Evolutionary conservation across 2,113 vertebrate genomes (phyloP).

Genomic region (Jaculus jaculus): DNA sequence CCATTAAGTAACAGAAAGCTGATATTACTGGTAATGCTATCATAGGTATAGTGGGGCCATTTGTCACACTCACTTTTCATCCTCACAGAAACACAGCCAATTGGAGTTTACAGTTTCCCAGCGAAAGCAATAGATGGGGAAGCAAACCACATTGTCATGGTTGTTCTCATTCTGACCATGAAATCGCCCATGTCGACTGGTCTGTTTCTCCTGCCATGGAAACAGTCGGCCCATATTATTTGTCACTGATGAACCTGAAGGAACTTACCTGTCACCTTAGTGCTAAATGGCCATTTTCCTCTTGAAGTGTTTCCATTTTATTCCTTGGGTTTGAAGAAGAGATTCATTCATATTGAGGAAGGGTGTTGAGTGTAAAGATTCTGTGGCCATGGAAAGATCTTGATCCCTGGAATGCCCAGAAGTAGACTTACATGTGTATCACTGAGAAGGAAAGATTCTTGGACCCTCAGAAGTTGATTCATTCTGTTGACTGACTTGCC

Average conservation of each 20-base stretch:
- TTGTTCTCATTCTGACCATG: background rate
- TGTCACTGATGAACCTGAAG: background rate
- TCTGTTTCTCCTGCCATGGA: background rate
- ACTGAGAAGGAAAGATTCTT: background rate
- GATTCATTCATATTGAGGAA: background rate
- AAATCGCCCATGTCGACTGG: background rate
- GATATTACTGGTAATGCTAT: background rate
- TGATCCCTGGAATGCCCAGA: background rate
- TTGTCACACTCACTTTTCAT: background rate
- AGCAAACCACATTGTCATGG: background rate
- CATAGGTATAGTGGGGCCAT: background rate
- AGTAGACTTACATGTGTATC: background rate
- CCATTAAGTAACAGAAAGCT: background rate
- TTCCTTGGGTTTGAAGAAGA: background rate
- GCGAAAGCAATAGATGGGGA: background rate
- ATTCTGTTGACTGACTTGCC: fast-evolving
- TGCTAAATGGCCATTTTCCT: background rate
- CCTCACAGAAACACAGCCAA: background rate
- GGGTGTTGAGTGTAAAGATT: background rate
- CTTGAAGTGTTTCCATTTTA: background rate
- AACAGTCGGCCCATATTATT: background rate
- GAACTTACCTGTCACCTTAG: background rate
- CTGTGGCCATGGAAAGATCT: background rate
- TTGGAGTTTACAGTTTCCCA: background rate
- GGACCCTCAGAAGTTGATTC: background rate